Conservation (phyloP, 2,888 invertebrate species). For the Orgyia antiqua region DNA sequence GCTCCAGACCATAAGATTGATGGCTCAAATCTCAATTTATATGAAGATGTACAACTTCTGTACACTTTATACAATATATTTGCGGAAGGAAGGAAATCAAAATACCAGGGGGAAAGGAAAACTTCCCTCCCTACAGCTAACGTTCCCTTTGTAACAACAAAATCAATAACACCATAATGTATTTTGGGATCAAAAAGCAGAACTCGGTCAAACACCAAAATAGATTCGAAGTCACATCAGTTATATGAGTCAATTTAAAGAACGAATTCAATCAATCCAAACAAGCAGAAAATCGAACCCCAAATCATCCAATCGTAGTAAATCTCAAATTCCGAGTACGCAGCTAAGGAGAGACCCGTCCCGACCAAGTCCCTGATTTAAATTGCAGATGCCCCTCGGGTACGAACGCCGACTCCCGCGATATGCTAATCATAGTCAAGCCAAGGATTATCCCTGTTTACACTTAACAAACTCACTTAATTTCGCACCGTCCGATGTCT, state of each 20-base stretch:
- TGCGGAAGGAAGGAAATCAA: constrained; percentile 15
- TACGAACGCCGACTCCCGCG: constrained; percentile 72
- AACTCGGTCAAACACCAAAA: constrained; percentile 14
- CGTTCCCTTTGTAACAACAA: constrained; percentile 2
- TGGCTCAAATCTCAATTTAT: constrained; percentile 58
- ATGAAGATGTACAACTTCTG: constrained; percentile 48
- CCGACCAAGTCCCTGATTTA: constrained; percentile 73
- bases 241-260: constrained; percentile 54
- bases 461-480: constrained; percentile 78
- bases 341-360: constrained; percentile 70
- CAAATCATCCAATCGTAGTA: constrained; percentile 73
- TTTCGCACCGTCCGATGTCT: constrained; percentile 69
- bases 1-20: constrained; percentile 55
- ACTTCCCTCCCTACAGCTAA: constrained; percentile 2
- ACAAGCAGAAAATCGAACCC: constrained; percentile 75
- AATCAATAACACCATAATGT: constrained; percentile 6
- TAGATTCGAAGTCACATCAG: constrained; percentile 30
- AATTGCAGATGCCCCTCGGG: constrained; percentile 74
- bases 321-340: constrained; percentile 72
- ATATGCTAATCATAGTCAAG: constrained; percentile 78
- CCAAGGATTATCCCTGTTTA: constrained; percentile 78
- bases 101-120: constrained; percentile 8
- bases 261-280: constrained; percentile 69
- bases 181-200: constrained; percentile 1
- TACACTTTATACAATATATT: constrained; percentile 32